A percentile compares a stretch with the other conserved stretches of the same genome.
These are phyloP conservation scores for Hipposideros armiger DNA, from an alignment of 2,113 vertebrate genomes.

Conservation along the genomic window DNA sequence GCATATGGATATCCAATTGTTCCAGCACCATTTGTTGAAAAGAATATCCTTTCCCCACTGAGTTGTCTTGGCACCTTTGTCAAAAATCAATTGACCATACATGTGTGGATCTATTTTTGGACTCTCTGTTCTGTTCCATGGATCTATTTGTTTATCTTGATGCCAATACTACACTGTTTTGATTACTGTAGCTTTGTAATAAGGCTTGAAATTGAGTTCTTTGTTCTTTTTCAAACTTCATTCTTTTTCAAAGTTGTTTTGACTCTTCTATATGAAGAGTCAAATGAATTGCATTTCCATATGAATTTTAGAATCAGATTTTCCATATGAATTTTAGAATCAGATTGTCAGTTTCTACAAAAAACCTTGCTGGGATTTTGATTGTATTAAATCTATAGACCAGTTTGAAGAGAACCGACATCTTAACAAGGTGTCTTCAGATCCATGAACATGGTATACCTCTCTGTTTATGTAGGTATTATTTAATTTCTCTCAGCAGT, in stretches of 20 bases:
- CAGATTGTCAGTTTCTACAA: neutral
- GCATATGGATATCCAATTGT: neutral
- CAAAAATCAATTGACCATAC: neutral
- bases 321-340: conserved; percentile 39
- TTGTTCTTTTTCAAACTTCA: neutral
- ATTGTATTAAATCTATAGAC: neutral
- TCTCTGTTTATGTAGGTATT: neutral
- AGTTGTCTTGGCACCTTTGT: neutral
- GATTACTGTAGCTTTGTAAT: conserved; percentile 8
- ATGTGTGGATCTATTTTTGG: neutral
- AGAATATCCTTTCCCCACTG: neutral
- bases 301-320: conserved; percentile 27
- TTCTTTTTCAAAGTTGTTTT: conserved; percentile 30
- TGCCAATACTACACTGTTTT: neutral
- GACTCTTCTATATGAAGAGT: no score
- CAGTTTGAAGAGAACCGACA: neutral
- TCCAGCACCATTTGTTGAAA: neutral
- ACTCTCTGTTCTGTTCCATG: neutral
- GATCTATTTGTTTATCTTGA: neutral
- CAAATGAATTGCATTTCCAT: no score
- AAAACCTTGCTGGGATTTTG: conserved; percentile 18
- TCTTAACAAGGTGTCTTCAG: neutral
- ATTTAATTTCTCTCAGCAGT: neutral
- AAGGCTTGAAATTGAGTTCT: conserved; percentile 36
- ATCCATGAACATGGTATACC: conserved; percentile 23